Evolutionary conservation across 2,888 invertebrate species (phyloP), one percentile per base, ranked within the genome.

Genomic region (Cheilosia variabilis): DNA sequence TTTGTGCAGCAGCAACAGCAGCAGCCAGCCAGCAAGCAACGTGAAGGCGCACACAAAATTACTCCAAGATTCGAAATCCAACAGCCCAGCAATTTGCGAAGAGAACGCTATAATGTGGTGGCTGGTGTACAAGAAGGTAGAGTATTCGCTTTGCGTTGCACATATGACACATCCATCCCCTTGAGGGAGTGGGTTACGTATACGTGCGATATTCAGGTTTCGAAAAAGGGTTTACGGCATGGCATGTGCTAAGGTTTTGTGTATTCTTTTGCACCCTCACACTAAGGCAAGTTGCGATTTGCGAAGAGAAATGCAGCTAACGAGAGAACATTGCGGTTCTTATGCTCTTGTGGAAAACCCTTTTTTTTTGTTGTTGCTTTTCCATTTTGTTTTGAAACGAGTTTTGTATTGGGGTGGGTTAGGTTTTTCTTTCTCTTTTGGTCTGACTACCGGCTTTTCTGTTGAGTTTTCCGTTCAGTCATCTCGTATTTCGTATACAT

Each of bases 361-460:
- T 43, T 41, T 65, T 19, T 73, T 57, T 55, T 31, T n/a, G 5
- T 31, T n/a, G 5, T 31, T 17, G 7, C 47, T 27, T 22, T 57
- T 37, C 4, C 15, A 17, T 55, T 52, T 68, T 57, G 43, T 17
- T 50, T 41, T 37, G 52, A 27, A 86, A 76, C 72, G 71, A 63
- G 86, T 81, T 86, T 81, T 34, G 45, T 41, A 72, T 86, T 86
- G 81, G 86, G 86, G 86, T 86, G 86, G 86, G 86, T 86, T 80
- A 81, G 66, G 81, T 71, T 86, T 81, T 52, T 52, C 52, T 34
- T 80, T 43, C 80, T 76, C 84, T 84, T 79, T 71, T 41, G 9
- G 9, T 47, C 4, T 17, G 19, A 55, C 50, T 66, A 60, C 84
- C 84, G 84, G 84, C 80, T 53, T 84, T 84, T 80, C 62, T 50